Conservation (phyloP, 1,140 invertebrate species). For the Hylyphantes graminicola region DNA sequence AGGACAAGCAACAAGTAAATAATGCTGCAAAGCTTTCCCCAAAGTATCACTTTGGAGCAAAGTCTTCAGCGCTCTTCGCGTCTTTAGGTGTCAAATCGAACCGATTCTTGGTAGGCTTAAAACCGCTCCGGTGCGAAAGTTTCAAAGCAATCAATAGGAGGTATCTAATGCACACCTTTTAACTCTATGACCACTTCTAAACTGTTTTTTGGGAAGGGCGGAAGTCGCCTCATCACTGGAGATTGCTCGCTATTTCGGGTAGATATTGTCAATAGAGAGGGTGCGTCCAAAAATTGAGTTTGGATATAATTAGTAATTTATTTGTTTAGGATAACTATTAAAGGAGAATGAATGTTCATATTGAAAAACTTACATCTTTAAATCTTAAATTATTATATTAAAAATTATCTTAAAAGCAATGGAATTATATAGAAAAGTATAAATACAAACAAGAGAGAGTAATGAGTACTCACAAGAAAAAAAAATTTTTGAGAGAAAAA, state of each 20-base stretch:
- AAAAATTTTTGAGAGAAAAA: no score
- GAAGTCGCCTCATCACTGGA: slow-evolving; percentile 47
- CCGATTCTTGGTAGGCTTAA: slow-evolving; percentile 2
- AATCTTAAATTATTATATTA: no score
- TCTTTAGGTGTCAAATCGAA: slow-evolving; percentile 19
- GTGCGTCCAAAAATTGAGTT: slow-evolving; percentile 45
- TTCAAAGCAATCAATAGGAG: slow-evolving; percentile 38
- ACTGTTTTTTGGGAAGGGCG: slow-evolving; percentile 26
- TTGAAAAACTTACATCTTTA: no score
- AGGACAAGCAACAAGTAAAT: slow-evolving; percentile 49
- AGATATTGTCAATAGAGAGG: not conserved
- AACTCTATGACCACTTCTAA: slow-evolving; percentile 50
- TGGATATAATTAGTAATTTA: no score
- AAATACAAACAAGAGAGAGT: no score
- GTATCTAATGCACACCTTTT: slow-evolving; percentile 52
- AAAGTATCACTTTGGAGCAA: slow-evolving; percentile 33
- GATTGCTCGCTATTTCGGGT: slow-evolving; percentile 15
- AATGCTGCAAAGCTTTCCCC: slow-evolving; percentile 8
- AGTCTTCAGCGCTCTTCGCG: not conserved
- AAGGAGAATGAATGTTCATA: no score
- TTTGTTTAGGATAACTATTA: no score
- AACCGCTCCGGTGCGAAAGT: slow-evolving; percentile 39
- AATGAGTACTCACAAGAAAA: no score
- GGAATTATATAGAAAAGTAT: no score
- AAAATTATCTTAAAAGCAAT: no score